Percentiles rank a stretch among this genome's conserved stretches.
Conservation (phyloP, 2,113 vertebrate species). For the Thermophis baileyi region DNA sequence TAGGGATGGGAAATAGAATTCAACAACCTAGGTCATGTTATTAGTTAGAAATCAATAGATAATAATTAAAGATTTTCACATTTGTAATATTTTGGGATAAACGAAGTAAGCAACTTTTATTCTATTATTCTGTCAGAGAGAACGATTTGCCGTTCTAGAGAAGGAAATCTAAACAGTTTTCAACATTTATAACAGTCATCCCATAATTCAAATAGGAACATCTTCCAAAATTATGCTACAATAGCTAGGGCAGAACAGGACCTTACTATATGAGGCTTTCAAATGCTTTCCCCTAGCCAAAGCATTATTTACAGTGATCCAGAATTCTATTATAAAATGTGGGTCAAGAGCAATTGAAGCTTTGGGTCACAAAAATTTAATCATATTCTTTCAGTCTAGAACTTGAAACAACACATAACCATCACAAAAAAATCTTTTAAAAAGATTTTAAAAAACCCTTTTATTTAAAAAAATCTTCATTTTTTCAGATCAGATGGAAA, state of each 20-base stretch:
- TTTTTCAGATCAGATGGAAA: not conserved
- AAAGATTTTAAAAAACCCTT: too few relatives aligned
- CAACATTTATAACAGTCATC: not conserved
- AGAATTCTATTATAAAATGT: not conserved
- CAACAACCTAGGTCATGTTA: not conserved
- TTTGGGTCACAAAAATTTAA: not conserved
- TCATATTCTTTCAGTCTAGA: not conserved
- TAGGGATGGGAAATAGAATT: too few relatives aligned
- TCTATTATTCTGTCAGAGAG: not conserved
- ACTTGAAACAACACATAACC: not conserved
- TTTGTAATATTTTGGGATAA: not conserved
- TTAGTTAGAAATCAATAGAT: not conserved
- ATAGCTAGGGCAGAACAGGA: not conserved
- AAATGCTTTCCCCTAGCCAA: not conserved
- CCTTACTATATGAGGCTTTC: not conserved
- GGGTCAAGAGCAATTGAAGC: not conserved
- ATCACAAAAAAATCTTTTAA: not conserved
- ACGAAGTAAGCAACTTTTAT: not conserved
- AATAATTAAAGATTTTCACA: not conserved
- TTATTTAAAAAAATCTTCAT: not conserved
- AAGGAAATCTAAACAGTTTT: not conserved
- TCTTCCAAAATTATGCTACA: not conserved
- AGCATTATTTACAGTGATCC: not conserved
- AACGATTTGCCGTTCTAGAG: not conserved
- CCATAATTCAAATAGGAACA: too few relatives aligned